phyloP scores from a whole-genome alignment of 2,888 invertebrate genomes.

The Anthophora plumipes region DNA sequence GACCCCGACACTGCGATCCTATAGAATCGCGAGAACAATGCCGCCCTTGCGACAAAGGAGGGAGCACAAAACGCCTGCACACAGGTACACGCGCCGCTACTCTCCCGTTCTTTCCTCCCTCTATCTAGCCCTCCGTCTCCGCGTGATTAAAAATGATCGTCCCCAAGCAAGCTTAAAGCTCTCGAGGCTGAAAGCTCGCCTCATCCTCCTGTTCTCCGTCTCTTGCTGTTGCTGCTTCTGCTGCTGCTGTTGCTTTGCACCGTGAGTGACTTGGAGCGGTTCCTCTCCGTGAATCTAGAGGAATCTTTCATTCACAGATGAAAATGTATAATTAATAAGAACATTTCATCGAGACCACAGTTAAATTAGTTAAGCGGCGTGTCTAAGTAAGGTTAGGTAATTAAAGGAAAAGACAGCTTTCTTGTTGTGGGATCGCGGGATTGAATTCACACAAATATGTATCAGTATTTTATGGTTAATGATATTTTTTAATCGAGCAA shows the following conservation, averaged over 20 bases:
- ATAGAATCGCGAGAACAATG: constrained; percentile 74
- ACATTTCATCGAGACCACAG: background rate
- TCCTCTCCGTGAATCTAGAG: background rate
- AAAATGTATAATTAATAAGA: background rate
- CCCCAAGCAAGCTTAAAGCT: constrained; percentile 69
- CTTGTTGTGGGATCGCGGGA: too few species aligned
- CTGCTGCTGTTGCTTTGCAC: background rate
- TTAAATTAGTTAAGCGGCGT: too few species aligned
- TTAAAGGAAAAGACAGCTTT: too few species aligned
- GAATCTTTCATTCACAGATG: background rate
- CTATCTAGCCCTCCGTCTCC: constrained; percentile 63
- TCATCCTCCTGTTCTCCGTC: constrained; percentile 3
- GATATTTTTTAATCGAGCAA: too few species aligned
- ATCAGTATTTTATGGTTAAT: too few species aligned
- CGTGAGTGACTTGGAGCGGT: constrained; percentile 21
- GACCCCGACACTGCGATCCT: constrained; percentile 66
- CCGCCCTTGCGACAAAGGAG: constrained; percentile 72
- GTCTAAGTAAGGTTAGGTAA: too few species aligned
- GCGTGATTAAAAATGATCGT: constrained; percentile 78
- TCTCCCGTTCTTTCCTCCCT: constrained; percentile 46
- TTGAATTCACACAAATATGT: too few species aligned
- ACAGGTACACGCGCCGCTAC: constrained; percentile 70
- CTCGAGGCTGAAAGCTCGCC: constrained; percentile 61
- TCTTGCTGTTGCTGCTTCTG: background rate
- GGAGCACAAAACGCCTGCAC: constrained; percentile 73